A percentile compares a stretch with the other conserved stretches of the same genome.
These are phyloP conservation scores for Pollachius pollachius DNA, from an alignment of 2,113 vertebrate species.

Conservation along the genomic window DNA sequence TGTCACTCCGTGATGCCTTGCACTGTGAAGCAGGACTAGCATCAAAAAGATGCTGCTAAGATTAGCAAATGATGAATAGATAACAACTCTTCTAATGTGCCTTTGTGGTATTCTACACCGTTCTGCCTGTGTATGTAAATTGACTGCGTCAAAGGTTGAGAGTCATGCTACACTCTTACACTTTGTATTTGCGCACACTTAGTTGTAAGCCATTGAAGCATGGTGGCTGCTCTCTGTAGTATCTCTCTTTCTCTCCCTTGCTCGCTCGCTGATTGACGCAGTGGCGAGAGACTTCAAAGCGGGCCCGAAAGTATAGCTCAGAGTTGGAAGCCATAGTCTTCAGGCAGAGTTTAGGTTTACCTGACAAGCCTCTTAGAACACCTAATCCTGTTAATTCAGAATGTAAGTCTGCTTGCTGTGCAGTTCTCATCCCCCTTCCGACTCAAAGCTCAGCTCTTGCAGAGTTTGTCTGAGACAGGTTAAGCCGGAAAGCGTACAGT, in stretches of 20 bases:
- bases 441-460: conserved; percentile 48
- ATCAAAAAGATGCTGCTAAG: too few species aligned
- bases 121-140: too few species aligned
- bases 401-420: conserved; percentile 66
- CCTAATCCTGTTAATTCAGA: conserved; percentile 72
- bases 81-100: too few species aligned
- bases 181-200: too few species aligned
- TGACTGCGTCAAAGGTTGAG: too few species aligned
- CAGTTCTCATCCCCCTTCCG: conserved; percentile 55
- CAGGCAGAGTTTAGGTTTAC: conserved; percentile 64
- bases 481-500: conserved; percentile 48
- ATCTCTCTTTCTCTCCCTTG: neutral
- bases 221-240: conserved; percentile 28
- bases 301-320: conserved; percentile 50
- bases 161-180: too few species aligned
- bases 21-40: too few species aligned
- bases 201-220: conserved; percentile 18
- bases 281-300: conserved; percentile 64
- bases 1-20: too few species aligned
- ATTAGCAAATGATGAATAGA: too few species aligned
- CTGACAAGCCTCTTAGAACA: conserved; percentile 71
- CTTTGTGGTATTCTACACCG: too few species aligned
- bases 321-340: conserved; percentile 46
- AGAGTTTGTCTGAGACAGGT: conserved; percentile 57
- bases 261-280: conserved; percentile 37